Percentiles rank a stretch among this genome's conserved stretches.
Evolutionary conservation across 2,113 vertebrate species (phyloP).

Genomic region (Lepisosteus oculatus): DNA sequence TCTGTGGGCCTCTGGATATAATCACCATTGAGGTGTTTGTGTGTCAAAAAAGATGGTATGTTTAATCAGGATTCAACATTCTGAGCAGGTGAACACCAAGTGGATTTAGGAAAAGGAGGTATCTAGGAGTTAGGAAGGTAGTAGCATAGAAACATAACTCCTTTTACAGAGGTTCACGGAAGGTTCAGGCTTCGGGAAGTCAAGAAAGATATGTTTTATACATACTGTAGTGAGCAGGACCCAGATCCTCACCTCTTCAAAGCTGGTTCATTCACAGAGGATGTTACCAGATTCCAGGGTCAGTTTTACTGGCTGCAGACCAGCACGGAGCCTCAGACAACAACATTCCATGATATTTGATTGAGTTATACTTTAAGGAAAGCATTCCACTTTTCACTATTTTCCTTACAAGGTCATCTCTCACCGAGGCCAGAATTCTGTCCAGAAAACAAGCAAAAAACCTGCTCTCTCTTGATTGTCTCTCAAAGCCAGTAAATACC

Average conservation of each 20-base stretch:
- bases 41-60: not conserved
- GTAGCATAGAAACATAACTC: too few relatives aligned
- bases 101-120: too few relatives aligned
- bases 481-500: not conserved
- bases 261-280: not conserved
- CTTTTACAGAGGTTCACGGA: too few relatives aligned
- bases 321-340: not conserved
- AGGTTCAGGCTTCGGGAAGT: too few relatives aligned
- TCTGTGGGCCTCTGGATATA: not conserved
- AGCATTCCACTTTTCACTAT: conserved; percentile 2
- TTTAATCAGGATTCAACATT: too few relatives aligned
- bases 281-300: not conserved
- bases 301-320: not conserved
- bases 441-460: not conserved
- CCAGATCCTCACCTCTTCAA: too few relatives aligned
- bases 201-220: too few relatives aligned
- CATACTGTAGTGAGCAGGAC: too few relatives aligned
- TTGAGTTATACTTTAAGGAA: not conserved
- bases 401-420: conserved; percentile 4
- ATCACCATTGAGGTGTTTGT: not conserved
- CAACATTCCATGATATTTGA: not conserved
- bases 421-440: not conserved
- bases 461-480: conserved; percentile 2
- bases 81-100: not conserved
- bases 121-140: too few relatives aligned